Evolutionary conservation across 2,113 vertebrate species (phyloP), one percentile per base, ranked within the genome.

Genomic region (Phocoena phocoena): DNA sequence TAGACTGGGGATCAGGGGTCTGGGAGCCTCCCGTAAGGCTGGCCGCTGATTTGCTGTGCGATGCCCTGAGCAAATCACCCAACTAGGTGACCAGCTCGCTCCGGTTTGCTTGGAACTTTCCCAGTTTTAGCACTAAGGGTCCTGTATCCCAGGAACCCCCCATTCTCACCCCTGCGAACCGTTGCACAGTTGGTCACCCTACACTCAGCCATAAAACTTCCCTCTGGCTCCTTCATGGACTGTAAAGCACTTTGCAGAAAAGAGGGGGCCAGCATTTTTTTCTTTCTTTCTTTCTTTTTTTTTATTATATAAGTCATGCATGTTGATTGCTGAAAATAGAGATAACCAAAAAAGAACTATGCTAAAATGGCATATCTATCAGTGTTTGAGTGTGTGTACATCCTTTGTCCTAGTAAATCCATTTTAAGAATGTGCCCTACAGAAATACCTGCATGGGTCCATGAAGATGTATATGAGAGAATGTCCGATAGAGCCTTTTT

Each of bases 241-340:
- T 36, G 15, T 50, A 62, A 62, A 82, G 33, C 31, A 36, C 41
- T 97, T 47, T 41, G 44, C 31, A 88, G 44, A 88, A 67, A 81
- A 74, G 44, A 68, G 13, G 7, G 23, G 14, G 13, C 14, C 15
- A n/a, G 67, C 26, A 26, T 62, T 79, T 31, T 50, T 77, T 41
- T 73, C 2, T 80, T n/a, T 91, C 76, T 95, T 88, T 68, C 21
- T 60, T 60, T 60, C 21, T 60, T 60, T 47, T 10, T 70, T 96
- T 90, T 70, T 68, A 2, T 96, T 38, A 55, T 31, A 50, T 25
- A 85, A 83, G 79, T 81, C 89, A 67, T 65, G 55, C 77, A 50
- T 71, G 71, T 23, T 81, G 93, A 90, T 82, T 70, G 86, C 86
- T 62, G 77, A 44, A 93, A 93, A 76, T 21, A 47, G 70, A 88